Conservation (phyloP, 2,888 invertebrate genomes). For the Hyposoter didymator region DNA sequence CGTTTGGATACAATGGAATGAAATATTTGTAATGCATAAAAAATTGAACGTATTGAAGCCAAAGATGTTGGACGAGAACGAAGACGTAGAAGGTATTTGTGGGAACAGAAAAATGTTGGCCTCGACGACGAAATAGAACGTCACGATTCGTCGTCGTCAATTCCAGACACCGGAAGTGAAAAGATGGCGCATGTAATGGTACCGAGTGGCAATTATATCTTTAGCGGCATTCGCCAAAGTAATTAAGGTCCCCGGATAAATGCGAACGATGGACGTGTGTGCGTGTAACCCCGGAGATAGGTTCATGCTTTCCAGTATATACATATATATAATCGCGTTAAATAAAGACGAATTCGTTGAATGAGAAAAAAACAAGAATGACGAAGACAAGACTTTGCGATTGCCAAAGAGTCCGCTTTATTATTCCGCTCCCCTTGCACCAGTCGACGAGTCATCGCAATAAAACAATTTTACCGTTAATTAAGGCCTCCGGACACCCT, state of each 20-base stretch:
- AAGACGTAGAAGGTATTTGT: not conserved
- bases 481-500: not conserved
- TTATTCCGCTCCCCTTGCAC: slow-evolving; percentile 8
- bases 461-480: slow-evolving; percentile 12
- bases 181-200: slow-evolving; percentile 55
- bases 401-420: slow-evolving; percentile 4
- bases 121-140: slow-evolving; percentile 10
- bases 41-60: too few relatives aligned
- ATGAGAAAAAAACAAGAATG: slow-evolving; percentile 6
- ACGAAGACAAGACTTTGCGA: not conserved
- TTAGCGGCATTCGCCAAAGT: slow-evolving; percentile 59
- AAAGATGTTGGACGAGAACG: too few relatives aligned
- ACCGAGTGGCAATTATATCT: slow-evolving; percentile 64
- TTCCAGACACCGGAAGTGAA: slow-evolving; percentile 59
- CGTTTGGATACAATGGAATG: too few relatives aligned
- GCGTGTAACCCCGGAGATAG: not conserved
- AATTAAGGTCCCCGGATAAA: slow-evolving; percentile 60
- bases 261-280: slow-evolving; percentile 49
- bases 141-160: slow-evolving; percentile 48
- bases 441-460: slow-evolving; percentile 9
- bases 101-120: not conserved
- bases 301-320: slow-evolving; percentile 9
- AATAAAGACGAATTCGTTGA: slow-evolving; percentile 43
- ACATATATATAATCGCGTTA: not conserved
- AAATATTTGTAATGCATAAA: not conserved